Evolutionary conservation across 1,140 invertebrate species (phyloP), one percentile per base, ranked within the genome.

Genomic region (Zaprionus tsacasi): DNA sequence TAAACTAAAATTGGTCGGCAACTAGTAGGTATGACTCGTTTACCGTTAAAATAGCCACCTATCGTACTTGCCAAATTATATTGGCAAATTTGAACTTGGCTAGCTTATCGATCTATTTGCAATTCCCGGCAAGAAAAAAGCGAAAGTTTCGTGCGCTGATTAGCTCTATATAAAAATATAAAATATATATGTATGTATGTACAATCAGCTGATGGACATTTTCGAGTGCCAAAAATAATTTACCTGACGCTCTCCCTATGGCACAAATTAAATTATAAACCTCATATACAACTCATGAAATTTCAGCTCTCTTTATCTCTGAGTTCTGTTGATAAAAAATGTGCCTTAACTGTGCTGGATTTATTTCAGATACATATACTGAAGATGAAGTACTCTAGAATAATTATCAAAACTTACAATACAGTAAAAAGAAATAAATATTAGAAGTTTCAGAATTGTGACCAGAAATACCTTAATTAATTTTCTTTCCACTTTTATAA

Each of bases 91-190:
- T 25, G 25, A 35, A 50, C 68, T 78, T 75, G 27, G 50, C 45
- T 7, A 21, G 15, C 75, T 81, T 85, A 86, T 87, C 82, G 65
- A 58, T 8, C 36, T 50, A 63, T 65, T 55, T 40, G 60, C 70
- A 74, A 66, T 66, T 50, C 43, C 58, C 48, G 10, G 3, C 48
- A 60, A 72, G 70, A 43, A 40, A 25, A 61, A 70, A 71, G 70
- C 69, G 63, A 82, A 76, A 79, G 72, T 79, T 70, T 13, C 27
- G 43, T 27, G 11, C 57, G 65, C 60, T 79, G 82, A 86, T 78
- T 78, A 70, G 67, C 55, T 30, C 2, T 15, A 8, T 45, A 35
- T 45, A 35, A 40, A 67, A 63, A 75, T 57, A 56, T 35, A 50
- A 75, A 66, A 56, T 35, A 50, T 25, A 3, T 10, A 30, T 4